Conservation (phyloP, 2,113 vertebrate genomes). For the Pyrgilauda ruficollis region DNA sequence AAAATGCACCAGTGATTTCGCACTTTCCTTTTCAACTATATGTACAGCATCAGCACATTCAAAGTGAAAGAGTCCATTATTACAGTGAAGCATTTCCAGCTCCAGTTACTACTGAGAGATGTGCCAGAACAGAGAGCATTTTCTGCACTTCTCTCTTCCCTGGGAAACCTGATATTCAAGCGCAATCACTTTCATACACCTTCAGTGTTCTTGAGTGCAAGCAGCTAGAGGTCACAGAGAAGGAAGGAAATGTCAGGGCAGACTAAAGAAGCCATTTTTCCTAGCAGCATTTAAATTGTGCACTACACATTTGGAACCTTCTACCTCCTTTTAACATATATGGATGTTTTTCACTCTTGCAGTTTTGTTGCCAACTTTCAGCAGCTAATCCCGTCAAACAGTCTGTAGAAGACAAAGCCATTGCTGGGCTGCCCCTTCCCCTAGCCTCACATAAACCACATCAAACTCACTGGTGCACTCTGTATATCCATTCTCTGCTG, state of each 20-base stretch:
- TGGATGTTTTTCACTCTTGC: background rate
- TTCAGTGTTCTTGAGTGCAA: background rate
- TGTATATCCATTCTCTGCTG: background rate
- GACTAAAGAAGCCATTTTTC: background rate
- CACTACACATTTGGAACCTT: too few relatives aligned
- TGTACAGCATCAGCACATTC: background rate
- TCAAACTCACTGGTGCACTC: background rate
- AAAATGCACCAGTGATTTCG: background rate
- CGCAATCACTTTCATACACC: background rate
- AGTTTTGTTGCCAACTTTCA: background rate
- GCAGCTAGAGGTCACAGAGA: background rate
- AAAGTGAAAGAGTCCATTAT: background rate
- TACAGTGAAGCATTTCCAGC: background rate
- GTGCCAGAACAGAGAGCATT: background rate
- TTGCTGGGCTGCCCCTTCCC: background rate
- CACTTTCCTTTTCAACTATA: background rate
- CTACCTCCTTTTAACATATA: background rate
- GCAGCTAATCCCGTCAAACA: background rate
- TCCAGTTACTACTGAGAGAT: background rate
- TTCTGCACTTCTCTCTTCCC: background rate
- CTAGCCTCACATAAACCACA: background rate
- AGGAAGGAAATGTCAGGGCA: background rate
- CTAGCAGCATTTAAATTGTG: background rate
- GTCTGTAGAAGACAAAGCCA: background rate
- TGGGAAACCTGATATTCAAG: background rate